These are phyloP conservation scores for Elanus axillaris DNA, from an alignment of 2,113 vertebrate species.

Conservation along the genomic window DNA sequence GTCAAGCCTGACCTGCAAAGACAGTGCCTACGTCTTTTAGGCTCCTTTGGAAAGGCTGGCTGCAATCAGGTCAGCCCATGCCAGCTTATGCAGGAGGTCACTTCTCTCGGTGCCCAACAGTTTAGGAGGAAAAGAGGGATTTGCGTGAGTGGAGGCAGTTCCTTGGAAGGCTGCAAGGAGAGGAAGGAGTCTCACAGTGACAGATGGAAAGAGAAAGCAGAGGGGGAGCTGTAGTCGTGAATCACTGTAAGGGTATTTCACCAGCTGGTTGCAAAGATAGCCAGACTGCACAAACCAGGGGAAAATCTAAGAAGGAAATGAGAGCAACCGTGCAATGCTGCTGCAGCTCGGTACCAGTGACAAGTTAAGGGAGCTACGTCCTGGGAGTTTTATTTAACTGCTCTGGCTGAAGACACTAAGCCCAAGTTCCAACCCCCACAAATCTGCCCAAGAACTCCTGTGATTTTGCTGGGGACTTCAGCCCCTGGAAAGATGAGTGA, in stretches of 20 bases:
- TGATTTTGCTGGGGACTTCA: not conserved
- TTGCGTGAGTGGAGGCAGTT: not conserved
- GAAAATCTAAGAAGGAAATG: constrained; percentile 7
- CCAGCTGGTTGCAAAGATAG: constrained; percentile 29
- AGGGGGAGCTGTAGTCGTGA: not conserved
- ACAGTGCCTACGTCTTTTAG: not conserved
- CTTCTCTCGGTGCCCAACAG: not conserved
- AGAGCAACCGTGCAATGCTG: not conserved
- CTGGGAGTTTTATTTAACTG: not conserved
- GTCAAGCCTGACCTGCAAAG: not conserved
- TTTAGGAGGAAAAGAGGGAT: not conserved
- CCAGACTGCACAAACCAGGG: not conserved
- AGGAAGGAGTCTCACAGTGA: not conserved
- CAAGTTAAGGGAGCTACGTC: not conserved
- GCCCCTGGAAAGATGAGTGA: not conserved
- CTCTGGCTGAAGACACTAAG: not conserved
- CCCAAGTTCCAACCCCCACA: not conserved
- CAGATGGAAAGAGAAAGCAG: constrained; percentile 32
- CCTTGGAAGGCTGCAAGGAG: not conserved
- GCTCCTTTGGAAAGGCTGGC: not conserved
- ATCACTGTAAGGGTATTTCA: constrained; percentile 20
- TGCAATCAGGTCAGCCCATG: not conserved
- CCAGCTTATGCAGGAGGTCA: not conserved
- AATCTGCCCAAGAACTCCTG: not conserved
- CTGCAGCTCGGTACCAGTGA: not conserved